Evolutionary conservation across 2,113 vertebrate genomes (phyloP), one percentile per base, ranked within the genome.

Genomic region (Sinocyclocheilus grahami): DNA sequence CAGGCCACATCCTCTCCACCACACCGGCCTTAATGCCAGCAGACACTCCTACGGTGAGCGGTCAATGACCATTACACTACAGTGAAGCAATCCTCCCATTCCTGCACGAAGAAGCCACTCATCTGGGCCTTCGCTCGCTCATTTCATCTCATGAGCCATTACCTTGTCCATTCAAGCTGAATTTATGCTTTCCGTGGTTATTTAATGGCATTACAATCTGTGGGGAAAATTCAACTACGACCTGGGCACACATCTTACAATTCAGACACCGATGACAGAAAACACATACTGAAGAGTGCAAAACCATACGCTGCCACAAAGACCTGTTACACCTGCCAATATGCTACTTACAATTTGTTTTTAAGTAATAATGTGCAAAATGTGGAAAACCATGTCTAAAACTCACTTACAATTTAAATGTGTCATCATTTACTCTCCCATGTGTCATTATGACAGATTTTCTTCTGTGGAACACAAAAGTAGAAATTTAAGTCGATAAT

Each of bases 181-280:
- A 85, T 89, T 88, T 85, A 87, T 83, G 77, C 22, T 83, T 53
- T 55, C 42, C 10, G 67, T 39, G 69, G 69, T 85, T 62, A 80
- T 86, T 82, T 83, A 85, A 72, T 69, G 39, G 63, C 39, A 69
- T 58, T 46, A 58, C 62, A 90, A 87, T 82, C 86, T 84, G 86
- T 65, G 82, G 53, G 75, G 60, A 85, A 18, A 84, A 55, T 30
- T 39, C 10, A 48, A 60, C 16, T 39, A 53, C 7, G 78, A 84
- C 33, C 33, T 82, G 83, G 27, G 63, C 82, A 78, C 67, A 83
- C 51, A 55, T 69, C 79, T 80, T 63, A 30, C 30, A 72, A 24
- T 12, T 85, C 55, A 82, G 46, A 63, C 39, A 58, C 12, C 83
- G 74, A 90, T 81, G 67, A 55, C 71, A 84, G 55, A 55, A 69